Base-by-base conservation (phyloP, 2,797 vertebrate species). In the Loriculus beryllinus region DNA sequence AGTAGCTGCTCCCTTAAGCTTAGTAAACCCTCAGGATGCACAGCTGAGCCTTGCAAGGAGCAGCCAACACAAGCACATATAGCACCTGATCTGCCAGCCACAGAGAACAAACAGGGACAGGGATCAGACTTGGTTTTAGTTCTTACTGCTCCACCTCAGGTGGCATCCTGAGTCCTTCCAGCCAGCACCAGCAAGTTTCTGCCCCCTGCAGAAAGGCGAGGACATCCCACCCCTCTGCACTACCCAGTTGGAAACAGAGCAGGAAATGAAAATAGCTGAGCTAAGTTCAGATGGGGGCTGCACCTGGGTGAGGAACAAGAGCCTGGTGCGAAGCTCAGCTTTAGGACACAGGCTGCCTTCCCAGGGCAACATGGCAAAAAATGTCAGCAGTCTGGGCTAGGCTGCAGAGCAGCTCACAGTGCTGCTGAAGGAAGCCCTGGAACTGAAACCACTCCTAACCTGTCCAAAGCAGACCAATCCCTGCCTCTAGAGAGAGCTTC, bases 271-370 rank as follows among this genome's bases (percentile, higher is more conserved):
- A 90, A 71, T 56, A 74, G 74, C 0, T 26, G 35, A 83, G 69
- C 48, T 67, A 43, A 54, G 72, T 35, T 67, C 60, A 74, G 47
- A 47, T 2, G 16, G 43, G 21, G 13, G 76, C 76, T 86, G 60
- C 60, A 74, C 3, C 9, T 2, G 17, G 56, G 12, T 0, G 0
- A 74, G 39, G 39, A 88, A 49, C 18, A 49, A 31, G 35, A 77
- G 65, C 40, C 74, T 0, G 0, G 9, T 0, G 0, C 5, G 23
- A 43, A 39, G 14, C 10, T 16, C 0, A 2, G 43, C n/a, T 42
- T 35, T 22, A 25, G 49, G 64, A 57, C 42, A 47, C 29, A 51
- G 23, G 48, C 14, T 47, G 45, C 47, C 47, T 64, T 42, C 39
- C 16, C 69, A 56, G 14, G 67, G 54, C 26, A 25, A 33, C 12